Conservation (phyloP, 2,888 invertebrate species). For the Dryomyza anilis region DNA sequence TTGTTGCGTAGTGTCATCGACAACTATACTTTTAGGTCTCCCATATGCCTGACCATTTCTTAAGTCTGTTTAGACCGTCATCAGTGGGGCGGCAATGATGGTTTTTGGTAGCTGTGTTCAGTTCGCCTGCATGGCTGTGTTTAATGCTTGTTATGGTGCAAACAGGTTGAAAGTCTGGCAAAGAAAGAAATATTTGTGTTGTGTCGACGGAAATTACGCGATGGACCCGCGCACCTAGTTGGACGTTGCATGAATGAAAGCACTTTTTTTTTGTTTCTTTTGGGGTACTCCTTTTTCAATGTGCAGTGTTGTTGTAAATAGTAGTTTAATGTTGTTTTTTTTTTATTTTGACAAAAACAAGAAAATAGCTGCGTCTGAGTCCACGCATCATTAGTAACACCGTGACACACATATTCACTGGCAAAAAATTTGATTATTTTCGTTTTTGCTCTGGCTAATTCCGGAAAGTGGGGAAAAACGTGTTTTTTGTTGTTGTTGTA, state of each 20-base stretch:
- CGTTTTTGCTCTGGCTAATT: neutral
- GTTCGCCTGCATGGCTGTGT: no score
- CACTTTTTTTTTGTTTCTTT: neutral
- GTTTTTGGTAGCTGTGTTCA: no score
- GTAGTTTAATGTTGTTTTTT: neutral
- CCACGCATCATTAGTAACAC: constrained; percentile 1
- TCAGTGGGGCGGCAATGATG: no score
- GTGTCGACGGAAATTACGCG: no score
- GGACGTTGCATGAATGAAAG: constrained; percentile 18
- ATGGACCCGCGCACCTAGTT: no score
- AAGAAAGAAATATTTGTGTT: no score
- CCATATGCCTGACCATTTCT: no score
- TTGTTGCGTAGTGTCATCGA: no score
- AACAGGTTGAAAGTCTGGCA: no score
- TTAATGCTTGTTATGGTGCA: no score
- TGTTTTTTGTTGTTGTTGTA: neutral
- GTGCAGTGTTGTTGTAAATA: neutral
- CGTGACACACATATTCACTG: constrained; percentile 3
- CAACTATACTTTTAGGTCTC: no score
- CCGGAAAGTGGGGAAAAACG: constrained; percentile 8
- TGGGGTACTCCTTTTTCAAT: neutral
- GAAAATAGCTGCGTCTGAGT: neutral
- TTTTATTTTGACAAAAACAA: neutral
- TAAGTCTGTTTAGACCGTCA: no score
- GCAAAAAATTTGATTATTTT: neutral